Evolutionary conservation across 2,797 vertebrate species (phyloP).

Genomic region (Valencia hispanica): DNA sequence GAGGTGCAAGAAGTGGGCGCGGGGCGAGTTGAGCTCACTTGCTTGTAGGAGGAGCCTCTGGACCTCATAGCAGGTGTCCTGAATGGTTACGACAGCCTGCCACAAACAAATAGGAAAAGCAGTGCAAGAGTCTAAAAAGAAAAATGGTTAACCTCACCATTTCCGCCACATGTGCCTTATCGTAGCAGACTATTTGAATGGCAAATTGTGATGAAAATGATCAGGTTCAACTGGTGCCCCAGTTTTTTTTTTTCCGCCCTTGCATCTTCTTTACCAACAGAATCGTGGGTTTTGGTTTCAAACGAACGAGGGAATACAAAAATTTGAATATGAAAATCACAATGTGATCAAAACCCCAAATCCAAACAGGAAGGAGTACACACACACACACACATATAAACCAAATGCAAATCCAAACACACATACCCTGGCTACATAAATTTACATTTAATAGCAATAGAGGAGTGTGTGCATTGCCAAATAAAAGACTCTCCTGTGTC

Average conservation of each 20-base stretch:
- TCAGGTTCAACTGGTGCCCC: not conserved
- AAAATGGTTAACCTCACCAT: conserved; percentile 15
- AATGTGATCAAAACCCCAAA: conserved; percentile 23
- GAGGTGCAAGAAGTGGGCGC: conserved; percentile 36
- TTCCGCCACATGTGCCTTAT: not conserved
- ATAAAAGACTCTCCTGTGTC: conserved; percentile 26
- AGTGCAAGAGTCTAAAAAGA: conserved; percentile 4
- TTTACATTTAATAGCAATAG: conserved; percentile 54
- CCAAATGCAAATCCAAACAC: conserved; percentile 45
- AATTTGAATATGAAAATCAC: conserved; percentile 69
- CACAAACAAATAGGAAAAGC: not conserved
- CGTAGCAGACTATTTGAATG: conserved; percentile 45
- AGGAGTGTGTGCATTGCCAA: conserved; percentile 16
- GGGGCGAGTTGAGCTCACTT: conserved; percentile 69
- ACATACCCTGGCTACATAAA: conserved; percentile 16
- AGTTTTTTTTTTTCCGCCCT: conserved; percentile 1
- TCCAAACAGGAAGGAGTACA: not conserved
- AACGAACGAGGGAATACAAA: not conserved
- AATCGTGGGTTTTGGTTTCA: conserved; percentile 23
- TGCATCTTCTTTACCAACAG: not conserved
- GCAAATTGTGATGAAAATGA: conserved; percentile 39
- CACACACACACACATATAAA: not conserved
- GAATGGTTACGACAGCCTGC: conserved; percentile 88
- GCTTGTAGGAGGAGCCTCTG: conserved; percentile 84
- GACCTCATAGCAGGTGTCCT: conserved; percentile 90